Percentiles rank a stretch among this genome's conserved stretches.
Evolutionary conservation across 2,888 invertebrate genomes (phyloP).

Genomic region (Mimumesa dahlbomi): DNA sequence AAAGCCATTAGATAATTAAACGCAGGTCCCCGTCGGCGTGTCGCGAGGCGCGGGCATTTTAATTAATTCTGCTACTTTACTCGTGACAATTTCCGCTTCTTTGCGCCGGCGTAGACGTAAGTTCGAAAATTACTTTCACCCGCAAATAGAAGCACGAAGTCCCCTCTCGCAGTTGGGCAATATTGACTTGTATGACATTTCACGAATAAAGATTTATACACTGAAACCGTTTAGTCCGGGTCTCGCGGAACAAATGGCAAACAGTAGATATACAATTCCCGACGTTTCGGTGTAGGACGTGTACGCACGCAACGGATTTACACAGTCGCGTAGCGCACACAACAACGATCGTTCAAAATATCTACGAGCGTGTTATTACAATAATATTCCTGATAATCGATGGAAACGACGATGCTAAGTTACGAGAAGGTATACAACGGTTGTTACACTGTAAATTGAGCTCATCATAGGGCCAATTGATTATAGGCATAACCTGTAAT

Average conservation of each 20-base stretch:
- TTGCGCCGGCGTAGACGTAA: neutral
- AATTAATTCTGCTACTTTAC: slow-evolving; percentile 14
- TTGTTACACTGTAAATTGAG: slow-evolving; percentile 13
- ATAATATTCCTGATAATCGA: too few relatives aligned
- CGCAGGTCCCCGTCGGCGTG: neutral
- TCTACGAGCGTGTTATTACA: neutral
- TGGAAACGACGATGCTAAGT: neutral
- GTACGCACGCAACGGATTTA: slow-evolving; percentile 43
- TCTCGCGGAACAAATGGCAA: slow-evolving; percentile 24
- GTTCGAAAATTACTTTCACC: slow-evolving; percentile 36
- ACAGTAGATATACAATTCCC: too few relatives aligned
- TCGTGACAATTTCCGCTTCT: slow-evolving; percentile 4
- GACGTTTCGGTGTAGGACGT: slow-evolving; percentile 21
- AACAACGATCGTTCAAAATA: too few relatives aligned
- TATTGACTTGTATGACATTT: slow-evolving; percentile 25
- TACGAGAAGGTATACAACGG: neutral
- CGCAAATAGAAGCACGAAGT: neutral
- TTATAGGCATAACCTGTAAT: slow-evolving; percentile 22
- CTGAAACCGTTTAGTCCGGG: slow-evolving; percentile 9
- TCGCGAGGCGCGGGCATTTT: neutral
- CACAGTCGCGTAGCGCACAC: slow-evolving; percentile 13
- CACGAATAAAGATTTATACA: slow-evolving; percentile 19
- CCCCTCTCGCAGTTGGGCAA: slow-evolving; percentile 5
- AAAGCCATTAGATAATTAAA: slow-evolving; percentile 33
- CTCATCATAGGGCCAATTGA: slow-evolving; percentile 43